Percentiles rank a stretch among this genome's conserved stretches.
These are phyloP conservation scores for Megalurothrips usitatus DNA, from an alignment of 2,888 invertebrate species.

Conservation along the genomic window DNA sequence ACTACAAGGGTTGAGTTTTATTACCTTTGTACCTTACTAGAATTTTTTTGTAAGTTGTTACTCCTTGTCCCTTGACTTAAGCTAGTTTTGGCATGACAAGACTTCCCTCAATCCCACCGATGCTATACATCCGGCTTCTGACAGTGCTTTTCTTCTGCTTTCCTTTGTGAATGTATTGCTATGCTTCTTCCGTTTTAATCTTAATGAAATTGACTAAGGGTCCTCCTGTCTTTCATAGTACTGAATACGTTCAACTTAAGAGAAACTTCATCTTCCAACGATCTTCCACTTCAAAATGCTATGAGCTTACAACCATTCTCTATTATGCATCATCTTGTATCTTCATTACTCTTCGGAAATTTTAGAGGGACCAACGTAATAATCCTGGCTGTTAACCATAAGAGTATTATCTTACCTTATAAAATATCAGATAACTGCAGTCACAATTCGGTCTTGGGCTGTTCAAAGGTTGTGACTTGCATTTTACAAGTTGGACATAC, in stretches of 20 bases:
- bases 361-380: not conserved
- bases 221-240: not conserved
- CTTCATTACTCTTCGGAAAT: not conserved
- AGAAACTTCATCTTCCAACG: not conserved
- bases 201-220: not conserved
- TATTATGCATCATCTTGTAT: not conserved
- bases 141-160: not conserved
- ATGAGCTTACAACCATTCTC: not conserved
- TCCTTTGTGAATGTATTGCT: not conserved
- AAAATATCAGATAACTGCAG: not conserved
- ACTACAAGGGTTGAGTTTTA: not conserved
- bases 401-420: not conserved
- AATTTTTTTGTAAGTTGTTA: not conserved
- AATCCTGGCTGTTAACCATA: constrained; percentile 15
- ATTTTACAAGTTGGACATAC: not conserved
- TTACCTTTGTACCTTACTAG: not conserved
- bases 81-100: constrained; percentile 2
- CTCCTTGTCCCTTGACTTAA: not conserved
- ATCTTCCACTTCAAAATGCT: not conserved
- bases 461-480: not conserved
- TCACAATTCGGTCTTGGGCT: not conserved
- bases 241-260: not conserved
- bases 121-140: not conserved
- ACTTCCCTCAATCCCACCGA: constrained; percentile 11
- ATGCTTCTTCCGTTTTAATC: not conserved